Percentiles rank a stretch among this genome's conserved stretches.
Evolutionary conservation across 2,113 vertebrate genomes (phyloP).

Genomic region (Pterocles orientalis): DNA sequence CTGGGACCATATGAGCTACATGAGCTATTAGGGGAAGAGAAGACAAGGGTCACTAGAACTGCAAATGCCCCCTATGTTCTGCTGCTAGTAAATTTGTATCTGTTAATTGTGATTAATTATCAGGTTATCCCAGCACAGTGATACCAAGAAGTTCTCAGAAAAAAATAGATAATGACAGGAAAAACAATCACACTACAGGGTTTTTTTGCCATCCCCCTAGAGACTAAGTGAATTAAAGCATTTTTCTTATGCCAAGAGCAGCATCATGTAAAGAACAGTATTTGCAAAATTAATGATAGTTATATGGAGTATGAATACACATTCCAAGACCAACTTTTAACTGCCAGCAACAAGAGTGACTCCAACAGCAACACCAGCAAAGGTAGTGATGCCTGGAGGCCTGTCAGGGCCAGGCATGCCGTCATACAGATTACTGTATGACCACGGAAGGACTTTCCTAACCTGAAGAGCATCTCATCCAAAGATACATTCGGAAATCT

Average conservation of each 20-base stretch:
- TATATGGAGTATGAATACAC: neutral
- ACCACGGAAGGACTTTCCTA: neutral
- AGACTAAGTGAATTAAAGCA: conserved; percentile 12
- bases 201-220: neutral
- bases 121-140: neutral
- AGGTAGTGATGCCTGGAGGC: neutral
- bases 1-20: neutral
- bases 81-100: neutral
- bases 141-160: conserved; percentile 12
- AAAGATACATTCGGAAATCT: neutral
- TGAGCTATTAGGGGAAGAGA: neutral
- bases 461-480: neutral
- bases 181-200: conserved; percentile 40
- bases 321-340: neutral
- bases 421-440: fast-evolving
- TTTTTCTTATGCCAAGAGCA: conserved; percentile 26
- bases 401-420: neutral
- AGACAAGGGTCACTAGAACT: neutral
- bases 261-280: neutral
- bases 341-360: neutral
- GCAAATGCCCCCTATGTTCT: conserved; percentile 11
- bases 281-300: conserved; percentile 32
- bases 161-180: conserved; percentile 33
- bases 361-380: neutral
- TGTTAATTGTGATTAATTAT: conserved; percentile 26